A percentile compares a stretch with the other conserved stretches of the same genome.
phyloP scores from a whole-genome alignment of 23 tunicate species.

The Styela clava region DNA sequence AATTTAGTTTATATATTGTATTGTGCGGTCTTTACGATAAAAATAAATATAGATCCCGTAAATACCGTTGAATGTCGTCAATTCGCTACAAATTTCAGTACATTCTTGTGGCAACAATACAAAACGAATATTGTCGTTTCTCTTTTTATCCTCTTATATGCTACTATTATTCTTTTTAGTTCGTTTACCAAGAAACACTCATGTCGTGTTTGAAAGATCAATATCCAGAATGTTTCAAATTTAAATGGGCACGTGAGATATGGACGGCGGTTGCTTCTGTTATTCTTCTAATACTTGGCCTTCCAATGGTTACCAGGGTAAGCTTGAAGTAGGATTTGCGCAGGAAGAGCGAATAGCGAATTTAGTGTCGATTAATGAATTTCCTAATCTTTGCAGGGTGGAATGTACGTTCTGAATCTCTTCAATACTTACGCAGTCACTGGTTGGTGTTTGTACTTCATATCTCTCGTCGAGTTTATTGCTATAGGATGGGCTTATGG shows the following conservation, averaged over 20 bases:
- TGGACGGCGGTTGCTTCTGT: constrained; percentile 1
- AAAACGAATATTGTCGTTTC: too few relatives aligned
- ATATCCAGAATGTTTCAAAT: not conserved
- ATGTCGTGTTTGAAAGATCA: not conserved
- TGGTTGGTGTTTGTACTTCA: constrained; percentile 25
- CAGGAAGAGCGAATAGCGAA: not conserved
- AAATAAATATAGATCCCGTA: too few relatives aligned
- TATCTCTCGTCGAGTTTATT: not conserved
- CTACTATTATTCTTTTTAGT: too few relatives aligned
- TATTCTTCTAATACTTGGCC: constrained; percentile 33
- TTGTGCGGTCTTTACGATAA: too few relatives aligned
- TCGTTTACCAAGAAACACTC: constrained; percentile 19
- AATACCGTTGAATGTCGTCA: too few relatives aligned
- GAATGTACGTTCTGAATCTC: constrained; percentile 23
- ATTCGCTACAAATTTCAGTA: too few relatives aligned
- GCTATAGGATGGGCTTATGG: constrained; percentile 21
- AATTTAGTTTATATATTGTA: too few relatives aligned
- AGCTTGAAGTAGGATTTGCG: not conserved
- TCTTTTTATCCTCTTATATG: too few relatives aligned
- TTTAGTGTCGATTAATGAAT: not conserved
- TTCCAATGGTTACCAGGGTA: constrained; percentile 60
- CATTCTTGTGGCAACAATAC: too few relatives aligned
- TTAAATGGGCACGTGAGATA: not conserved
- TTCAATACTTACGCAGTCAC: constrained; percentile 17
- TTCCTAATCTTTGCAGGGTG: not conserved